Conservation (phyloP, 1,140 invertebrate genomes). For the Diprion similis region DNA sequence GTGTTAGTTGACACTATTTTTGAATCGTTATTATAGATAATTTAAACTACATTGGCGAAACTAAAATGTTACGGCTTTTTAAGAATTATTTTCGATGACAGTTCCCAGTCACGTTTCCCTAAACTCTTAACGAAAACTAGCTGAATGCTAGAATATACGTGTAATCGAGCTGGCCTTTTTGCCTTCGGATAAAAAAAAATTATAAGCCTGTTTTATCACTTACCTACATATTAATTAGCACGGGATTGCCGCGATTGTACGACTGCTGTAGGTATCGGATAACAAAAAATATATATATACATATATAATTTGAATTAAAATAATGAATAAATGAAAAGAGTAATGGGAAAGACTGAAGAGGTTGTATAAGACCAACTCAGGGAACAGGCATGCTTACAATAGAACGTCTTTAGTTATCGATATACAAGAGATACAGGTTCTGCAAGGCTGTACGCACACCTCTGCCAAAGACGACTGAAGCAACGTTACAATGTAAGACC, state of each 20-base stretch:
- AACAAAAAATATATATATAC: conserved; percentile 39
- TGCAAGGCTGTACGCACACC: conserved; percentile 38
- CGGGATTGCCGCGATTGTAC: neutral
- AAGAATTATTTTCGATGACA: too few species aligned
- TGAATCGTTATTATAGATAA: too few species aligned
- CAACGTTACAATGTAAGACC: conserved; percentile 48
- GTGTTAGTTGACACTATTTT: too few species aligned
- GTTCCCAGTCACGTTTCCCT: too few species aligned
- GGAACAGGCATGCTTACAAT: conserved; percentile 47
- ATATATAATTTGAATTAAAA: conserved; percentile 36
- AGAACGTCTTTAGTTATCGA: conserved; percentile 31
- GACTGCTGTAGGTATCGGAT: conserved; percentile 23
- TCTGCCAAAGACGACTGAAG: conserved; percentile 56
- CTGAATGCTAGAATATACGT: neutral
- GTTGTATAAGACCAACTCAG: conserved; percentile 53
- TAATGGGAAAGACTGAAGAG: conserved; percentile 54
- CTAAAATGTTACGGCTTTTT: too few species aligned
- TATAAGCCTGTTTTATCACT: conserved; percentile 3
- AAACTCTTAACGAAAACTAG: neutral
- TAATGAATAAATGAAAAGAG: conserved; percentile 21
- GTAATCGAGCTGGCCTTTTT: neutral
- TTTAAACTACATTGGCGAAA: too few species aligned
- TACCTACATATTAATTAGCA: neutral
- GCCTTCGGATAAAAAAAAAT: conserved; percentile 6
- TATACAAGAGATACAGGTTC: conserved; percentile 26